These are phyloP conservation scores for Periophthalmus modestus DNA, from an alignment of 2,113 vertebrate genomes.

Conservation along the genomic window DNA sequence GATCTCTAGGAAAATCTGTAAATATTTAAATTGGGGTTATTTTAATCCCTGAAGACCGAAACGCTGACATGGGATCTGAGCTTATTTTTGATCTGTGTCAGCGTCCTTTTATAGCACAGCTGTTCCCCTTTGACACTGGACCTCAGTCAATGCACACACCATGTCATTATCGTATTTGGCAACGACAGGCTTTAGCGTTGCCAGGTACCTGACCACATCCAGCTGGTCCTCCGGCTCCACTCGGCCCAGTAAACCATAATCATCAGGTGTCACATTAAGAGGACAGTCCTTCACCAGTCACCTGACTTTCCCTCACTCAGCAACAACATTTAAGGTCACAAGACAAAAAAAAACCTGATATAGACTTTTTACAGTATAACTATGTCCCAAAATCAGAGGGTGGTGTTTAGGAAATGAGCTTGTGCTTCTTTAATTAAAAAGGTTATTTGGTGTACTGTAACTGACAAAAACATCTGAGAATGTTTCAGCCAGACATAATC, in stretches of 20 bases:
- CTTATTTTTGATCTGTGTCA: conserved; percentile 46
- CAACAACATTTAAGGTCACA: conserved; percentile 43
- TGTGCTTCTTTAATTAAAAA: conserved; percentile 2
- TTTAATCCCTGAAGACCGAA: conserved; percentile 30
- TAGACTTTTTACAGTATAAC: conserved; percentile 25
- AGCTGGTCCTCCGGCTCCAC: conserved; percentile 46
- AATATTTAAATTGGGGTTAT: neutral
- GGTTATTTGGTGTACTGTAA: neutral
- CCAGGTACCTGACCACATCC: conserved; percentile 55
- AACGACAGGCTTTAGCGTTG: conserved; percentile 32
- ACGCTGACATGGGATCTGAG: conserved; percentile 56
- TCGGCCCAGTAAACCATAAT: conserved; percentile 58
- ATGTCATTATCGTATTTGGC: conserved; percentile 66
- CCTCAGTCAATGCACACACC: conserved; percentile 46
- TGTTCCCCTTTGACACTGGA: conserved; percentile 52
- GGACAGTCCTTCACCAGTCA: conserved; percentile 35
- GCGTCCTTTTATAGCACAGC: conserved; percentile 50
- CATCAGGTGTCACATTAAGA: conserved; percentile 69
- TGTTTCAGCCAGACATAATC: neutral
- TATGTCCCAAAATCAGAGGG: neutral
- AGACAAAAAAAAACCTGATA: conserved; percentile 40
- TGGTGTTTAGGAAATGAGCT: neutral
- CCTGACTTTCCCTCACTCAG: conserved; percentile 55
- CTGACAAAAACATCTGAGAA: neutral
- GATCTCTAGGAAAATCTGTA: neutral